A percentile compares a stretch with the other conserved stretches of the same genome.
phyloP scores from a whole-genome alignment of 2,113 vertebrate genomes.

The Bolborhynchus lineola region DNA sequence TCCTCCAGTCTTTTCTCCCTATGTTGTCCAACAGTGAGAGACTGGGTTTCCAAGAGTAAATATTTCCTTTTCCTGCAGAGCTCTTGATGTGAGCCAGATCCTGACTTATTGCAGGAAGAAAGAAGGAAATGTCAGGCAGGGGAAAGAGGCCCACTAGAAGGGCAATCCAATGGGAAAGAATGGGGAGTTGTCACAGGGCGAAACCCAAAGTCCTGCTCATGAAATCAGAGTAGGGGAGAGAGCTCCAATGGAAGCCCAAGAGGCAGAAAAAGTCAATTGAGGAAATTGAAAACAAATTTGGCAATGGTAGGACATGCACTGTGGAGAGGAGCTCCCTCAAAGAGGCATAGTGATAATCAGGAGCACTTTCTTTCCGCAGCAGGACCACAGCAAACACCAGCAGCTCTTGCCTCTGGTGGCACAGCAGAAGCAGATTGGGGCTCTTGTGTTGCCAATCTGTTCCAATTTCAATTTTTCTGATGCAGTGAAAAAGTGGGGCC shows the following conservation, averaged over 20 bases:
- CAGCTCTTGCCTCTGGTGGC: fast-evolving
- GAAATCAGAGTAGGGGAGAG: not conserved
- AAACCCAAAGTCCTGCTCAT: not conserved
- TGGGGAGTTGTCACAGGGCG: not conserved
- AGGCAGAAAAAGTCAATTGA: not conserved
- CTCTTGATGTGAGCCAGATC: not conserved
- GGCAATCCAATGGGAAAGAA: not conserved
- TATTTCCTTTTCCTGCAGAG: not conserved
- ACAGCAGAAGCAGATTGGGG: not conserved
- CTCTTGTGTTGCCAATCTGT: not conserved
- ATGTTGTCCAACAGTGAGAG: not conserved
- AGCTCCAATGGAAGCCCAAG: not conserved
- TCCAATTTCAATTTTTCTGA: not conserved
- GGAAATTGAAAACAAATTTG: not conserved
- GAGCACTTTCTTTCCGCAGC: not conserved
- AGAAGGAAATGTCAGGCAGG: not conserved
- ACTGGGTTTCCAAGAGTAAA: not conserved
- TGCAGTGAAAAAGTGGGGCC: not conserved
- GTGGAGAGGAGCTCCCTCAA: not conserved
- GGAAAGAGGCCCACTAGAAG: slow-evolving; percentile 3
- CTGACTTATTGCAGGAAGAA: not conserved
- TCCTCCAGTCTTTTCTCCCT: not conserved
- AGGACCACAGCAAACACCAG: not conserved
- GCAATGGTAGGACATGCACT: fast-evolving
- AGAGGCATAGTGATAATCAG: fast-evolving